phyloP scores from a whole-genome alignment of 1,140 invertebrate species.

The Zaprionus nigranus region DNA sequence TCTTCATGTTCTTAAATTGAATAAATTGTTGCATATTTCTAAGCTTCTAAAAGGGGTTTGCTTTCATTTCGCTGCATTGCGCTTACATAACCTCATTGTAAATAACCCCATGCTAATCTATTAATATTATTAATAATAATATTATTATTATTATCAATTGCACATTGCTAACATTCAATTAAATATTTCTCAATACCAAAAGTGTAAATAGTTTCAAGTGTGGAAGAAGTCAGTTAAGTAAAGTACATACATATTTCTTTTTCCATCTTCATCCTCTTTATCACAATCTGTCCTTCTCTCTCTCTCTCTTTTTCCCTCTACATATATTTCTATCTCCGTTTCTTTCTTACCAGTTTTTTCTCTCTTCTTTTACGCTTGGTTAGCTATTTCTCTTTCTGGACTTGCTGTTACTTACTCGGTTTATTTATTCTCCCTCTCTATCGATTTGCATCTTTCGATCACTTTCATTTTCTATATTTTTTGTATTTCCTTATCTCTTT shows the following conservation, averaged over 20 bases:
- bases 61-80: not conserved
- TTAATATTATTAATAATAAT: no score
- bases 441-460: no score
- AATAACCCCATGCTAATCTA: not conserved
- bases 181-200: not conserved
- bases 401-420: not conserved
- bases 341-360: not conserved
- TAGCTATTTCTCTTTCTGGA: no score
- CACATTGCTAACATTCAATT: not conserved
- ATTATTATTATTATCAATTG: not conserved
- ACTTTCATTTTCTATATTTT: no score
- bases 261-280: not conserved
- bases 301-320: not conserved
- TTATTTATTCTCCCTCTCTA: not conserved
- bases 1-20: slow-evolving; percentile 24
- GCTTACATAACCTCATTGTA: not conserved
- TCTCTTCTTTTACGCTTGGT: not conserved
- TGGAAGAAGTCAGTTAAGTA: no score
- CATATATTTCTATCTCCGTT: not conserved
- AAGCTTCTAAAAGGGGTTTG: slow-evolving; percentile 38
- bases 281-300: not conserved
- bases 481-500: no score
- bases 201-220: no score
- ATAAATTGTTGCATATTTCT: slow-evolving; percentile 80
- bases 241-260: no score